Base-by-base conservation (phyloP, 2,888 invertebrate genomes). In the Drosophila pullipes region DNA sequence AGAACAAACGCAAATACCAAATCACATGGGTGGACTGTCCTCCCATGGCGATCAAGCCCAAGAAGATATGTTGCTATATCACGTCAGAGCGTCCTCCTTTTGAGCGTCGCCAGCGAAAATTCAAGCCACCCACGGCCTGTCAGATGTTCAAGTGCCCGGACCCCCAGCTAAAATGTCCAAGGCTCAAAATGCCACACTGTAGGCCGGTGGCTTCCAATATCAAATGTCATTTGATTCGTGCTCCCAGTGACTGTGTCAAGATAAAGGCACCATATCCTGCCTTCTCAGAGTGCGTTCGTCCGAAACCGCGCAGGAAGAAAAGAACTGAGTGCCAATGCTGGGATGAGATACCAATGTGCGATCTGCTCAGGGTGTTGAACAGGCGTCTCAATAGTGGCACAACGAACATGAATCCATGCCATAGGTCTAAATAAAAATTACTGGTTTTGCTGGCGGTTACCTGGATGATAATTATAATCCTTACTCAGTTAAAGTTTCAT, bases 1-100 rank as follows among this genome's bases (percentile, higher is more conserved):
- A 91, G 53, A 79, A 74, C 2, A 81, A 76, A 4, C 82, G 92
- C 4, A 44, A 75, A 10, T 91, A 91, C 39, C 92, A 91, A 58
- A 71, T 91, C 11, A 92, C 92, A 2, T 92, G 92, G 92, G 69
- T 83, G 0, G 85, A 88, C 41, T 92, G 91, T 53, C 90, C 92
- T 0, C 58, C 77, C 0, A 30, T 87, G 3, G 11, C 65, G 10
- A 82, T 83, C 7, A 74, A 81, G 31, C 85, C 83, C 30, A 88
- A 83, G 39, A 81, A 84, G 25, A 60, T 87, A 0, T 91, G 91
- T 57, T 86, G 88, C 49, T 69, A 63, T 52, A 62, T 60, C 0
- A 61, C 76, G 4, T 35, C 18, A 0, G 6, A 49, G 6, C 54
- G 57, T 0, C 84, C 83, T 0, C 82, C 82, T 0, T 33, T 78